Base-by-base conservation (phyloP, 2,888 invertebrate genomes). In the Platycheirus rosarum region DNA sequence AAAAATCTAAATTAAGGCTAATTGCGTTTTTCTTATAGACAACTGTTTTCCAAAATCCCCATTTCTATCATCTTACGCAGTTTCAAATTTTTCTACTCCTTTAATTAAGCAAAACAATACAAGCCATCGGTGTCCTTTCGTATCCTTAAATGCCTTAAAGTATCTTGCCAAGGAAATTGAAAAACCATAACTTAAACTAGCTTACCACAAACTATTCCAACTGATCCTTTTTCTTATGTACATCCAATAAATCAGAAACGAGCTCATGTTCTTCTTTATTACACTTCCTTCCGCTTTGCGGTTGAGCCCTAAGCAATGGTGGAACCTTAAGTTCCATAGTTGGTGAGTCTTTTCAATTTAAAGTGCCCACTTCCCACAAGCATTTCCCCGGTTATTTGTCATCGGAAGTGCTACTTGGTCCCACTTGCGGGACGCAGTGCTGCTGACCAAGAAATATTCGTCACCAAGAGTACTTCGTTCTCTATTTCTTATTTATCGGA, bases 231-330 rank as follows among this genome's bases (percentile, higher is more conserved):
- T 7, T 29, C 60, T 57, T n/a, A n/a, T n/a, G n/a, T 62, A 40
- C 7, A 32, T 48, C 40, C 23, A 40, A 69, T 76, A 69, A 76
- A 76, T 76, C 69, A 69, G 53, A 46, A 29, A 20, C n/a, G n/a
- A 53, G 62, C 62, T 48, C 62, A 37, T 69, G 62, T 69, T 69
- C 53, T 46, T 69, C 51, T 68, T 75, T 68, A 53, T 75, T 60
- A 60, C 42, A 51, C 26, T 51, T 51, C 37, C 5, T 7, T 8
- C 37, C 37, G 7, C 57, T 16, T 42, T 32, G 8, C 29, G 8
- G 29, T 1, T 1, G 3, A 66, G 40, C 8, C 46, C 14, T 53
- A n/a, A 40, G 37, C 11, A 16, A 35, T 23, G 23, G 23, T 23
- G 35, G n/a, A n/a, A n/a, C n/a, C n/a, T n/a, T n/a, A n/a, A n/a